Conservation (phyloP, 1,140 invertebrate genomes). For the Lethrus apterus region DNA sequence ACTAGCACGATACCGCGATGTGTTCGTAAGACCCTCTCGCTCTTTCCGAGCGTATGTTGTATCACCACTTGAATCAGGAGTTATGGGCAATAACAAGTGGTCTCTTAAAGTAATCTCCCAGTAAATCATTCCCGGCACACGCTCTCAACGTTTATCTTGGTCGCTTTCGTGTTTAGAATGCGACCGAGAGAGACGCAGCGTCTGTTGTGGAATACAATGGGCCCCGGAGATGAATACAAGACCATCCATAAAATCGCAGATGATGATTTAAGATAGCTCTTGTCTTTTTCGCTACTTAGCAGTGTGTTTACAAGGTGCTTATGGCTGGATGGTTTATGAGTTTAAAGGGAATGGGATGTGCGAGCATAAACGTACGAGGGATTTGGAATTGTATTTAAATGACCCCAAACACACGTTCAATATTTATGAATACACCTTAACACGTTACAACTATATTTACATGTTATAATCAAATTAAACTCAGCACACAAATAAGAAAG, state of each 20-base stretch:
- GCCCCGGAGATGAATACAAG: constrained; percentile 26
- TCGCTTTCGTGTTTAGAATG: constrained; percentile 14
- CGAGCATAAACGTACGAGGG: constrained; percentile 7
- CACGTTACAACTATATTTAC: constrained; percentile 16
- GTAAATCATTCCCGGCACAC: constrained; percentile 37
- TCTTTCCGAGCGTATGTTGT: constrained; percentile 24
- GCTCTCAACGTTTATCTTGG: constrained; percentile 27
- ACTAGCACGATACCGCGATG: constrained; percentile 1
- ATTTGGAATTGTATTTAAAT: constrained; percentile 23
- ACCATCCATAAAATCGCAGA: constrained; percentile 36
- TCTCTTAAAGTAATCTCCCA: constrained; percentile 40
- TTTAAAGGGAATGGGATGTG: constrained; percentile 21
- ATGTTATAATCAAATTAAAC: too few species aligned
- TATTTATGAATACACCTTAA: constrained; percentile 22
- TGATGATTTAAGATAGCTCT: constrained; percentile 39
- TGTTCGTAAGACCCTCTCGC: constrained; percentile 12
- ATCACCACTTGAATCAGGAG: constrained; percentile 37
- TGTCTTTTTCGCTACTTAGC: constrained; percentile 36
- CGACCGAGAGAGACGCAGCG: constrained; percentile 16
- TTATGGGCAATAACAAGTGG: constrained; percentile 43
- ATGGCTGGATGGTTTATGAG: constrained; percentile 25
- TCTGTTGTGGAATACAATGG: constrained; percentile 20
- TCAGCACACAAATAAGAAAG: too few species aligned
- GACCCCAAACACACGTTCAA: constrained; percentile 21
- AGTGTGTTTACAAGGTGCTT: constrained; percentile 36